Evolutionary conservation across 2,797 vertebrate species (phyloP).

Genomic region (Hemibagrus guttatus): DNA sequence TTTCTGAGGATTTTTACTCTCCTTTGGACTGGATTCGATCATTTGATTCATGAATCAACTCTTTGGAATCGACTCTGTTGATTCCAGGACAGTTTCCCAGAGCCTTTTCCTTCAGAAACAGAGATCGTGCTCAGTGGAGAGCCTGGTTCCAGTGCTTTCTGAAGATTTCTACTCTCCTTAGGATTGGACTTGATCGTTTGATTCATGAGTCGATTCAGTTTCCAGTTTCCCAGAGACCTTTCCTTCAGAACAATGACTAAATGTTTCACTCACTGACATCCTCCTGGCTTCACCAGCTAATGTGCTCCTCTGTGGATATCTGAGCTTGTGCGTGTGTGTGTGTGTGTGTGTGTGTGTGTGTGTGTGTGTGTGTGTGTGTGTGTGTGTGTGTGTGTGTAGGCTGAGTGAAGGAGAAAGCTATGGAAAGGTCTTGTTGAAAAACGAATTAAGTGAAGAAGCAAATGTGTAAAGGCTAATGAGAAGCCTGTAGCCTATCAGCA

Average conservation of each 20-base stretch:
- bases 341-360: constrained; percentile 15
- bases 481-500: constrained; percentile 40
- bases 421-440: constrained; percentile 38
- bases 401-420: constrained; percentile 19
- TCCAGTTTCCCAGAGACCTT: background rate
- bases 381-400: constrained; percentile 17
- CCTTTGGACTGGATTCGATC: no score
- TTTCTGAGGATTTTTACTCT: no score
- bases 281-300: constrained; percentile 41
- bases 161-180: no score
- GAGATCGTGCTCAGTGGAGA: no score
- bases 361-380: background rate
- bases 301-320: constrained; percentile 45
- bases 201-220: no score
- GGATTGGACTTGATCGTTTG: no score
- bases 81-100: no score
- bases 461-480: constrained; percentile 31
- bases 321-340: constrained; percentile 43
- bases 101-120: background rate
- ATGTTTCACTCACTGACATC: constrained; percentile 64
- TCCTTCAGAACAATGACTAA: background rate
- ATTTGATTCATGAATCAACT: no score
- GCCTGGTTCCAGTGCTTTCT: no score
- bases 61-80: no score
- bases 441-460: constrained; percentile 46